Base-by-base conservation (phyloP, 1,140 invertebrate genomes). In the Diachasma alloeum region DNA sequence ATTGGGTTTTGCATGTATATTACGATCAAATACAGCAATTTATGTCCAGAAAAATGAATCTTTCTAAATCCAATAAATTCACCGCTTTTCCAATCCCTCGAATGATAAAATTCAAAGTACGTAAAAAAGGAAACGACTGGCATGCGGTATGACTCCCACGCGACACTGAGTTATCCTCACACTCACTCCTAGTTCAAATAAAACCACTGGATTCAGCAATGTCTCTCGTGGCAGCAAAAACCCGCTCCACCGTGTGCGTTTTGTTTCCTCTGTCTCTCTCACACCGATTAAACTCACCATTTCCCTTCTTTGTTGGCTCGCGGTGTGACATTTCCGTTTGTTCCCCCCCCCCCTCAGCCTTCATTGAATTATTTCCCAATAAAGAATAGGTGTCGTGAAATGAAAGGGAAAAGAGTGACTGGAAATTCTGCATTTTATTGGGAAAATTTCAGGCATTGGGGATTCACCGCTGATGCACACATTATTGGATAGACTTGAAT, bases 81-180 rank as follows among this genome's bases (percentile, higher is more conserved):
- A n/a, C 31, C 31, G 6, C 2, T 31, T 31, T 31, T 31, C 31
- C 31, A 31, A 31, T 31, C 44, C 17, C 44, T 44, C 19, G 36
- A 17, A 79, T 77, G 36, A 63, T 26, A 26, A 59, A 17, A 48
- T 44, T 44, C 37, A 68, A 15, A 46, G 56, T 15, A 70, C 59
- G 79, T 74, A 76, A 66, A 59, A 74, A 73, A 69, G 74, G 78
- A 75, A 78, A 77, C 69, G 72, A 39, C 73, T 77, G 77, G 77
- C 79, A 81, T 81, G 79, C 73, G 77, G 79, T 56, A 71, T 36
- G 66, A 77, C 79, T 79, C 79, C 79, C 79, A 81, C 79, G 73
- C 77, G 67, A 78, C 24, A 13, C 3, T 66, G 31, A 31, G 53
- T 26, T 26, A 63, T 72, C 15, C 31, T 19, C 24, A 70, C 36